A percentile compares a stretch with the other conserved stretches of the same genome.
Conservation (phyloP, 2,888 invertebrate species). For the Hirudinaria manillensis region DNA sequence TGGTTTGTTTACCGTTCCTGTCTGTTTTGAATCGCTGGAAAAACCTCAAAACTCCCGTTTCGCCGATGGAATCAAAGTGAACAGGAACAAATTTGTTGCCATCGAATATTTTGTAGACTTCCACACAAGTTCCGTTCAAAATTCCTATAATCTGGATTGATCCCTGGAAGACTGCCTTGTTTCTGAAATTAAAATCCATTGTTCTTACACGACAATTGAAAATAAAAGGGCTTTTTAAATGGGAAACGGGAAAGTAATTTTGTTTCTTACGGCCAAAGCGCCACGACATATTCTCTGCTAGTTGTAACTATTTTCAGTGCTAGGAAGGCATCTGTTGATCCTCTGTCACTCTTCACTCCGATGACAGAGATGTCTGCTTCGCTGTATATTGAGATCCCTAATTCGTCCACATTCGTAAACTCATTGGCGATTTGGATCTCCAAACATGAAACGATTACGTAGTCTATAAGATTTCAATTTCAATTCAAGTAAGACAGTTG, state of each 20-base stretch:
- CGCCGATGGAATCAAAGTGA: background rate
- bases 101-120: conserved; percentile 25
- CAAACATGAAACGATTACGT: background rate
- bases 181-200: background rate
- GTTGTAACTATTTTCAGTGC: conserved; percentile 26
- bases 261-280: conserved; percentile 25
- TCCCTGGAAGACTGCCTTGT: conserved; percentile 21
- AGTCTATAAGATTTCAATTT: too few species aligned
- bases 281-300: conserved; percentile 30
- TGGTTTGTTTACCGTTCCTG: background rate
- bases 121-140: conserved; percentile 18
- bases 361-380: background rate
- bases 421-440: background rate
- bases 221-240: background rate
- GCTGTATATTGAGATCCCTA: background rate
- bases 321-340: conserved; percentile 32
- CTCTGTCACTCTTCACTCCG: conserved; percentile 31
- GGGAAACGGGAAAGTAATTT: background rate
- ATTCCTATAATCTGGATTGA: conserved; percentile 10
- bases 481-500: background rate
- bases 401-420: background rate
- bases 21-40: background rate
- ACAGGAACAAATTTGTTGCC: background rate
- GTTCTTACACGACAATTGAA: too few species aligned
- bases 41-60: conserved; percentile 2